Percentiles rank a stretch among this genome's conserved stretches.
Evolutionary conservation across 2,888 invertebrate species (phyloP).

Genomic region (Polyommatus icarus): DNA sequence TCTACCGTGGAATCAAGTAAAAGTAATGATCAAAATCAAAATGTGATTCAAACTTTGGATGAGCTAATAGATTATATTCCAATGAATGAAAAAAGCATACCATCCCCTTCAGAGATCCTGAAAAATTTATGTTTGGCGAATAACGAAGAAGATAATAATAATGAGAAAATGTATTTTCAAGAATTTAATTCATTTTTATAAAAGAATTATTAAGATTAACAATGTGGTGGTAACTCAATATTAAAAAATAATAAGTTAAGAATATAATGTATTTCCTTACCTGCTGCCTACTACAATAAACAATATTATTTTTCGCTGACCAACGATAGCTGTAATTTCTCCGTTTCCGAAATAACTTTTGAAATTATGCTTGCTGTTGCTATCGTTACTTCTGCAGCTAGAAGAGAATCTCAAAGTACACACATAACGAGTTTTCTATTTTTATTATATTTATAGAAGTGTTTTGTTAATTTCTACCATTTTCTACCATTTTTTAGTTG

Average conservation of each 20-base stretch:
- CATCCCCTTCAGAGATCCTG: conserved; percentile 84
- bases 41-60: conserved; percentile 59
- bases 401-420: no score
- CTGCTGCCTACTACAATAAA: no score
- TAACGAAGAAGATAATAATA: conserved; percentile 59
- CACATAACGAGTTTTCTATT: no score
- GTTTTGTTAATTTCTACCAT: background rate
- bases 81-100: conserved; percentile 73
- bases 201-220: background rate
- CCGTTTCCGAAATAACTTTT: no score
- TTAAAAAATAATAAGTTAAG: background rate
- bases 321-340: no score
- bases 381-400: no score
- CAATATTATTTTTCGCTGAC: no score
- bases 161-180: conserved; percentile 30
- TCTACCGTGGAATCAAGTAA: conserved; percentile 33
- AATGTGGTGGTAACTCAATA: background rate
- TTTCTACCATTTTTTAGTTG: conserved; percentile 6
- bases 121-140: conserved; percentile 82
- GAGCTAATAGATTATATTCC: conserved; percentile 58
- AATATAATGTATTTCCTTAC: no score
- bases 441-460: no score
- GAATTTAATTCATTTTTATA: conserved; percentile 36
- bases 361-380: no score
- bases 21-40: conserved; percentile 35